Evolutionary conservation across 2,888 invertebrate genomes (phyloP), one percentile per base, ranked within the genome.

Genomic region (Athalia cordata): DNA sequence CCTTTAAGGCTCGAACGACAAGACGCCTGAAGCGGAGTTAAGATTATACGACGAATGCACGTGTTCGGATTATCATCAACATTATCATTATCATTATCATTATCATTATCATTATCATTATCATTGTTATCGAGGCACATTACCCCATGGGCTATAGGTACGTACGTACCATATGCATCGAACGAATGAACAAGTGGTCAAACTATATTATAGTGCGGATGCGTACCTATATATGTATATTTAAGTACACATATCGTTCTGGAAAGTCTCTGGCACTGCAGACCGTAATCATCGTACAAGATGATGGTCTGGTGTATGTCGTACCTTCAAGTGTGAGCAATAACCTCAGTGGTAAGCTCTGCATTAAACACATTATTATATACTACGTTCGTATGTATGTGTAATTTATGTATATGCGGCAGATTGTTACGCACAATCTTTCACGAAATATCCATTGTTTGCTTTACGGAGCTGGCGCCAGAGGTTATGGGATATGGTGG

Each of bases 121-220:
- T 68, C 55, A 68, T 68, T 15, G 55, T 68, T 52, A 68, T 68
- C 29, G 6, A 43, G 68, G 43, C 68, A 29, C 29, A 29, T 29
- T 29, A 29, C 29, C 29, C 29, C 29, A 29, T 29, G 29, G 29
- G 29, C 29, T 29, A 29, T 29, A 29, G 29, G 29, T 29, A 29
- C 29, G n/a, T n/a, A n/a, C n/a, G 29, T 52, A 55, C 68, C 55
- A 29, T 29, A 68, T 29, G 68, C n/a, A 6, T 68, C 68, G 68
- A 68, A 68, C 52, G 29, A 29, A 15, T 43, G 68, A 68, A 68
- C 68, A 68, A 68, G 68, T 68, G 68, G 68, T 68, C 68, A 68
- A n/a, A 52, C 68, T 5, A 52, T 13, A 13, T 66, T 9, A 29
- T 29, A 29, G 29, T 29, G 29, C 29, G 29, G 29, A 29, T 29